Percentiles rank a stretch among this genome's conserved stretches.
These are phyloP conservation scores for Anguilla obscura DNA, from an alignment of 2,797 vertebrate species.

Conservation along the genomic window DNA sequence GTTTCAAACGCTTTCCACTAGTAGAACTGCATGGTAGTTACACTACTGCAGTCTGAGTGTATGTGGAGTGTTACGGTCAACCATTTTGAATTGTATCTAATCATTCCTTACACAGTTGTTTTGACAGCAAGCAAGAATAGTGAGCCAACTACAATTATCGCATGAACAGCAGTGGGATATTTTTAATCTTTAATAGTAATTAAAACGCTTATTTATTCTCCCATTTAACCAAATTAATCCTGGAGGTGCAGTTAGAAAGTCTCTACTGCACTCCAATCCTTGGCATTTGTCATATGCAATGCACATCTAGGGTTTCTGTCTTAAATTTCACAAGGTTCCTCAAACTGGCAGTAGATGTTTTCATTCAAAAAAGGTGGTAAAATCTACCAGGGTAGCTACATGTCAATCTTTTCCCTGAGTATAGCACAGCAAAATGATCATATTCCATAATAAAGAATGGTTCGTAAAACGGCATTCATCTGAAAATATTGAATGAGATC, in stretches of 20 bases:
- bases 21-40: background rate
- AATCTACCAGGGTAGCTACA: constrained; percentile 7
- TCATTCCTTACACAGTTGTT: background rate
- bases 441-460: background rate
- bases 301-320: constrained; percentile 24
- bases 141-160: background rate
- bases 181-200: background rate
- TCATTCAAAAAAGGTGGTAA: constrained; percentile 32
- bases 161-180: background rate
- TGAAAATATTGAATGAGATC: constrained; percentile 15
- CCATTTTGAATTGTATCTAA: background rate
- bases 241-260: constrained; percentile 36
- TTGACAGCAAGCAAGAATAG: background rate
- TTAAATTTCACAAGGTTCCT: constrained; percentile 11
- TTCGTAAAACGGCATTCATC: background rate
- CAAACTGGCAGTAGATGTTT: constrained; percentile 32
- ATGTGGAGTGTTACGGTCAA: background rate
- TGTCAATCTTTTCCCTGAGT: constrained; percentile 37
- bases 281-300: constrained; percentile 11
- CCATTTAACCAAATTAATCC: constrained; percentile 52
- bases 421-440: constrained; percentile 13
- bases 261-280: background rate
- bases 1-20: background rate
- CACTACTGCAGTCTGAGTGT: background rate
- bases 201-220: constrained; percentile 50